phyloP scores from a whole-genome alignment of 1,140 invertebrate genomes.

The Drosophila yakuba region DNA sequence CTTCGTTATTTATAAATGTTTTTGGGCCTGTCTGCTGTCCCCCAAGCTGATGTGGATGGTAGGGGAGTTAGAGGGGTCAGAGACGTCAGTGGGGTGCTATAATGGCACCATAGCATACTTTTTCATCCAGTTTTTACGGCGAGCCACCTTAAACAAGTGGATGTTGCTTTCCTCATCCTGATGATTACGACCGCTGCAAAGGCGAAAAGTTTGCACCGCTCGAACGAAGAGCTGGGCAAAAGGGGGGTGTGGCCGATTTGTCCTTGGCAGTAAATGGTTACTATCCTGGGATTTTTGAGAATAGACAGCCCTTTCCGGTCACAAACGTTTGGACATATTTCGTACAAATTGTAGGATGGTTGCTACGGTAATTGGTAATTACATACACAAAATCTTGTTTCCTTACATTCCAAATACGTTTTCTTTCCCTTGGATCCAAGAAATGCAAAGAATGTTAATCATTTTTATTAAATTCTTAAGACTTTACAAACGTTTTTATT shows the following conservation, averaged over 20 bases:
- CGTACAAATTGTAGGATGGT: background rate
- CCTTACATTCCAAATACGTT: too few species aligned
- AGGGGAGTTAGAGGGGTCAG: slow-evolving; percentile 14
- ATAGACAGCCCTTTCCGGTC: slow-evolving; percentile 25
- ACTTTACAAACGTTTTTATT: too few species aligned
- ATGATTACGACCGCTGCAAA: slow-evolving; percentile 28
- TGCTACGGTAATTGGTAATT: slow-evolving; percentile 2
- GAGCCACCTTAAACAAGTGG: slow-evolving; percentile 44
- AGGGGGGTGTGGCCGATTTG: slow-evolving; percentile 23
- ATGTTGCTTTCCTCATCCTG: slow-evolving; percentile 32
- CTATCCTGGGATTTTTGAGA: slow-evolving; percentile 59
- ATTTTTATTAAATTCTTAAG: too few species aligned
- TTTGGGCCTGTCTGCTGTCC: slow-evolving; percentile 61
- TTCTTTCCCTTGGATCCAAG: too few species aligned
- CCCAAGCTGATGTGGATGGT: slow-evolving; percentile 18
- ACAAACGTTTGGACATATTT: slow-evolving; percentile 4
- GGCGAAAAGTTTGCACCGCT: slow-evolving; percentile 22
- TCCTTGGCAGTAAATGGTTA: slow-evolving; percentile 63
- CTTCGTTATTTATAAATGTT: slow-evolving; percentile 71
- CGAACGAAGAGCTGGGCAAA: background rate
- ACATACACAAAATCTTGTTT: background rate
- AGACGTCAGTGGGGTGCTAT: slow-evolving; percentile 28
- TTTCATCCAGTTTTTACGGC: slow-evolving; percentile 46
- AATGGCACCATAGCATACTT: slow-evolving; percentile 65
- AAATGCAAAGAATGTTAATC: too few species aligned